Evolutionary conservation across 2,888 invertebrate species (phyloP).

Genomic region (Platycnemis pennipes): DNA sequence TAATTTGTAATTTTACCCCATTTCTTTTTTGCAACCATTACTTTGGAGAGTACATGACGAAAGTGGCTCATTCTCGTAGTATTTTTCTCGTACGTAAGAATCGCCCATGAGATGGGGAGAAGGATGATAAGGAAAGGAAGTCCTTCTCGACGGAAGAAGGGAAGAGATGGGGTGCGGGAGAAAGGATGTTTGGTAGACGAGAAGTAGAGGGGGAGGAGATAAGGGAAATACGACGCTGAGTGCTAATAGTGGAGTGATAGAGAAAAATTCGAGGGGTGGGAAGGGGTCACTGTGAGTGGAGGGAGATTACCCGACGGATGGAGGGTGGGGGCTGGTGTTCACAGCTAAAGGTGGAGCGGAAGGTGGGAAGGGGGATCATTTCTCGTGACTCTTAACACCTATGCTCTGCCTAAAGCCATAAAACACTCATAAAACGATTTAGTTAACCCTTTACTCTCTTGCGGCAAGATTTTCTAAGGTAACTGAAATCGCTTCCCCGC

Average conservation of each 20-base stretch:
- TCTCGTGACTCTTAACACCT: constrained; percentile 21
- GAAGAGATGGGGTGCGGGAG: background rate
- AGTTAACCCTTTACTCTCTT: constrained; percentile 20
- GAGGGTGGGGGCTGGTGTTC: background rate
- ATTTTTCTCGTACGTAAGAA: too few relatives aligned
- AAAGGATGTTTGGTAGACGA: background rate
- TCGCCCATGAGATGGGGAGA: background rate
- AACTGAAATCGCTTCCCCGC: background rate
- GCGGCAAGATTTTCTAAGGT: background rate
- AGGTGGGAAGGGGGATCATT: background rate
- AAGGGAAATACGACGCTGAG: background rate
- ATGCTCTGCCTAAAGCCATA: background rate
- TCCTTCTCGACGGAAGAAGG: background rate
- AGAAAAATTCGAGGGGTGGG: background rate
- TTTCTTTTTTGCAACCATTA: too few relatives aligned
- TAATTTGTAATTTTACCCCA: too few relatives aligned
- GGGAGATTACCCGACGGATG: background rate
- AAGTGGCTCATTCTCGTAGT: too few relatives aligned
- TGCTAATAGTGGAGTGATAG: constrained; percentile 9
- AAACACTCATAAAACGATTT: constrained; percentile 28
- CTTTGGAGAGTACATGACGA: too few relatives aligned
- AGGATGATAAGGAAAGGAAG: background rate
- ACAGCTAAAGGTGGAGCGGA: background rate
- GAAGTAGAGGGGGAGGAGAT: background rate
- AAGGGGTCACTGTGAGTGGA: background rate